Evolutionary conservation across 2,113 vertebrate species (phyloP).

Genomic region (Ictidomys tridecemlineatus): DNA sequence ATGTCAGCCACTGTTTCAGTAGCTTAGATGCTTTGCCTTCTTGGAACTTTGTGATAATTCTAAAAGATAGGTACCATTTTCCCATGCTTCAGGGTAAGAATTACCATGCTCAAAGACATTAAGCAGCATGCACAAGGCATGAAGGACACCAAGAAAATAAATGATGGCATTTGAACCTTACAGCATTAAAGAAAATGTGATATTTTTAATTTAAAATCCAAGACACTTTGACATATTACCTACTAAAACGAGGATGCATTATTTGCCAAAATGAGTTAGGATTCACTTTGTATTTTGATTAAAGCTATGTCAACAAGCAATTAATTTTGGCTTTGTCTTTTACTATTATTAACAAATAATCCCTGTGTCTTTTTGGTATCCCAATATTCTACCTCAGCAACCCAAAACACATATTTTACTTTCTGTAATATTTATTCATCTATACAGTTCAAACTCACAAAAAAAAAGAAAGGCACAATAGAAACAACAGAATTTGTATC

Average conservation of each 20-base stretch:
- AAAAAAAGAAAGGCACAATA: background rate
- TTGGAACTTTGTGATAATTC: background rate
- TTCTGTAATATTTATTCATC: background rate
- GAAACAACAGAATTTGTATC: background rate
- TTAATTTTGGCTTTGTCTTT: slow-evolving; percentile 32
- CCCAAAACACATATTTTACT: background rate
- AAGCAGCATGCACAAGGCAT: background rate
- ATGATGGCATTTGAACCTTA: background rate
- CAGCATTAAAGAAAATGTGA: background rate
- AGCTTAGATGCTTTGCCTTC: background rate
- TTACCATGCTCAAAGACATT: background rate
- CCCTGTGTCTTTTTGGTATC: background rate
- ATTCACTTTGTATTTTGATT: slow-evolving; percentile 47
- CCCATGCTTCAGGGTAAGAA: background rate
- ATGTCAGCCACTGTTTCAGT: background rate
- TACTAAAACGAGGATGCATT: background rate
- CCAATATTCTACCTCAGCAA: background rate
- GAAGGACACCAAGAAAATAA: background rate
- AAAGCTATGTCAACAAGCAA: slow-evolving; percentile 9
- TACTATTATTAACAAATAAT: background rate
- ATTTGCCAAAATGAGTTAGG: background rate
- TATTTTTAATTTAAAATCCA: slow-evolving; percentile 41
- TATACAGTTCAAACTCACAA: background rate
- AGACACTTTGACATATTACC: slow-evolving; percentile 44
- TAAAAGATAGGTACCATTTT: background rate